A percentile compares a stretch with the other conserved stretches of the same genome.
These are phyloP conservation scores for Dicrurus megarhynchus DNA, from an alignment of 2,113 vertebrate genomes.

Conservation along the genomic window DNA sequence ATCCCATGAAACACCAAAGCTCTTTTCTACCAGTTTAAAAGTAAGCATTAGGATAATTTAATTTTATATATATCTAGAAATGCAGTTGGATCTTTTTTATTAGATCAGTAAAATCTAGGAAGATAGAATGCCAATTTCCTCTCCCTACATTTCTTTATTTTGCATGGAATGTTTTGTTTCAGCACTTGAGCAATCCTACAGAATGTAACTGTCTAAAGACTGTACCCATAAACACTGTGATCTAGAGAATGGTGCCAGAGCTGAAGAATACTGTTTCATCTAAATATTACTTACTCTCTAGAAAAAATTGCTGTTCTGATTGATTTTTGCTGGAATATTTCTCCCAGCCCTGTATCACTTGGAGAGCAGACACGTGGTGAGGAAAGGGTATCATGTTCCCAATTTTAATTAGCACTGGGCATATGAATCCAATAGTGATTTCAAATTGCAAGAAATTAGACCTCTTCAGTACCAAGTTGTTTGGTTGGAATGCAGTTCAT, in stretches of 20 bases:
- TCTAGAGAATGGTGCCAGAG: neutral
- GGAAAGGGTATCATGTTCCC: neutral
- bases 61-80: neutral
- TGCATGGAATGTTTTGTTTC: neutral
- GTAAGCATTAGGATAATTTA: neutral
- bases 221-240: neutral
- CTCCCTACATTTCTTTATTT: neutral
- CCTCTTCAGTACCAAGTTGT: neutral
- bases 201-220: neutral
- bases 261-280: neutral
- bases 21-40: neutral
- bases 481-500: neutral
- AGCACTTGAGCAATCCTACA: neutral
- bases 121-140: fast-evolving
- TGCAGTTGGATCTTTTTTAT: neutral
- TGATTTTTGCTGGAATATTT: neutral
- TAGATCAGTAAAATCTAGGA: neutral
- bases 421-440: neutral
- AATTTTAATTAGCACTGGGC: neutral
- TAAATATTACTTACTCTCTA: neutral
- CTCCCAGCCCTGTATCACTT: neutral
- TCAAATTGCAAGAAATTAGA: neutral
- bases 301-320: neutral
- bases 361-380: neutral
- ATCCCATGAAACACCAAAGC: neutral